These are phyloP conservation scores for Trididemnum nubilum DNA, from an alignment of 23 tunicate species.

Conservation along the genomic window DNA sequence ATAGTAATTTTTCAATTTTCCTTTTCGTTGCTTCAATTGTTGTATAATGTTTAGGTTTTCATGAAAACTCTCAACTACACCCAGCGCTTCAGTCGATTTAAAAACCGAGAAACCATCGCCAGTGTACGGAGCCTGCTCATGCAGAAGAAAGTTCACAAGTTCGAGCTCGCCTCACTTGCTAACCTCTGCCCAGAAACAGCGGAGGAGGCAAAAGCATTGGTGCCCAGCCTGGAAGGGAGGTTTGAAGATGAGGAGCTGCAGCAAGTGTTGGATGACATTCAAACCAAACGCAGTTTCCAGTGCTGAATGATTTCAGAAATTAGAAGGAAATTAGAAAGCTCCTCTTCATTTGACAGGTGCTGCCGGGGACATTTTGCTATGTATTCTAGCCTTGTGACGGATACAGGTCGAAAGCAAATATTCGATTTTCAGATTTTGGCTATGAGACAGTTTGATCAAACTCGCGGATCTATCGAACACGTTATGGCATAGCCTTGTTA, in stretches of 20 bases:
- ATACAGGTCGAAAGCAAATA: too few species aligned
- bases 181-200: slow-evolving; percentile 98
- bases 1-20: too few species aligned
- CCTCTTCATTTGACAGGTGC: too few species aligned
- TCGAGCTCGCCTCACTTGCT: slow-evolving; percentile 95
- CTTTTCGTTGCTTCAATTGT: too few species aligned
- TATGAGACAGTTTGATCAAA: too few species aligned
- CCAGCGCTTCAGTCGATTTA: slow-evolving; percentile 90
- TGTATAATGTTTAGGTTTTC: slow-evolving; percentile 78
- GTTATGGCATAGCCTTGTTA: too few species aligned
- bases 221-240: slow-evolving; percentile 85
- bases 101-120: slow-evolving; percentile 92
- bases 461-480: too few species aligned
- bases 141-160: slow-evolving; percentile 91
- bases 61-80: slow-evolving; percentile 96
- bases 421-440: too few species aligned
- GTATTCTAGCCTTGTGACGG: too few species aligned
- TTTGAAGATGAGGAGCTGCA: slow-evolving; percentile 94
- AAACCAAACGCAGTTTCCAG: slow-evolving; percentile 89
- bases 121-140: slow-evolving; percentile 75
- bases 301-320: too few species aligned
- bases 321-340: too few species aligned
- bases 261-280: slow-evolving; percentile 88
- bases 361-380: too few species aligned
- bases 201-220: slow-evolving; percentile 95